Evolutionary conservation across 1,140 invertebrate genomes (phyloP).

Genomic region (Hylaeus anthracinus): DNA sequence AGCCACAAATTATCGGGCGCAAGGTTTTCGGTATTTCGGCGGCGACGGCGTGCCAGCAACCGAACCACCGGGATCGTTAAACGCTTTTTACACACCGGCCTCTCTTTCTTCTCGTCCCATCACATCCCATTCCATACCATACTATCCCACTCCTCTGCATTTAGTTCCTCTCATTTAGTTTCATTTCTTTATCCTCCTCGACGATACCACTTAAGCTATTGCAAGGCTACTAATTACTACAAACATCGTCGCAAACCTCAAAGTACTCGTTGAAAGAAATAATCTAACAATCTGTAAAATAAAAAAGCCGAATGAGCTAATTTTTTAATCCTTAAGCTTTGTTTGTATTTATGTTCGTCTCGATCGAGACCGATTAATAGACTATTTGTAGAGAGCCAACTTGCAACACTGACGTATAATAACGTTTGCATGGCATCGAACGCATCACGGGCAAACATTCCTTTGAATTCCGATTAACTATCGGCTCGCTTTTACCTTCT

Average conservation of each 20-base stretch:
- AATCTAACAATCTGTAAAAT: no score
- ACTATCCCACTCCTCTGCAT: neutral
- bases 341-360: neutral
- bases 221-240: neutral
- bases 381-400: neutral
- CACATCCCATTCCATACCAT: no score
- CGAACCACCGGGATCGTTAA: conserved; percentile 58
- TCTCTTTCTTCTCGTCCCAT: neutral
- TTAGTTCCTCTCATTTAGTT: no score
- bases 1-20: conserved; percentile 67
- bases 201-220: neutral
- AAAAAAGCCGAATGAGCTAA: no score
- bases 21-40: conserved; percentile 61
- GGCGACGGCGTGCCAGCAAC: conserved; percentile 49
- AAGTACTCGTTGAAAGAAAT: neutral
- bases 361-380: conserved; percentile 7
- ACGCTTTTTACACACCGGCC: conserved; percentile 53
- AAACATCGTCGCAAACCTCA: neutral
- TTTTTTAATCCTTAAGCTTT: no score
- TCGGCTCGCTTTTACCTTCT: neutral
- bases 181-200: neutral
- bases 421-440: neutral
- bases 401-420: neutral
- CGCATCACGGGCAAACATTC: neutral
- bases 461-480: conserved; percentile 1